These are phyloP conservation scores for Bombyx mandarina DNA, from an alignment of 1,140 invertebrate species.

Conservation along the genomic window DNA sequence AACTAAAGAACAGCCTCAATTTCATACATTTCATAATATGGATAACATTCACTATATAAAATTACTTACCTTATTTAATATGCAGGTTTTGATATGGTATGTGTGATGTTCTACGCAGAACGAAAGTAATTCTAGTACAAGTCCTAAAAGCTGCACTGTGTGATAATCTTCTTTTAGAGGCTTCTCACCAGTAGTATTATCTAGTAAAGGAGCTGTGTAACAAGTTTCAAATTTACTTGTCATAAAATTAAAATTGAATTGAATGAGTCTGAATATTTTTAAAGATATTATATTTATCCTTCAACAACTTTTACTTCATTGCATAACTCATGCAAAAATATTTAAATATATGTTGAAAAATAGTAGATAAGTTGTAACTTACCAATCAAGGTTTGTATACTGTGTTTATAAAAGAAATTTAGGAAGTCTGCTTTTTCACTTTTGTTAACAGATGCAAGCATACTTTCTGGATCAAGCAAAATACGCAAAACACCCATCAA, in stretches of 20 bases:
- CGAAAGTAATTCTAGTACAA: slow-evolving; percentile 96
- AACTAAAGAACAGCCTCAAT: no score
- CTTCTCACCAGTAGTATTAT: slow-evolving; percentile 90
- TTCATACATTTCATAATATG: no score
- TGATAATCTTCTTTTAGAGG: slow-evolving; percentile 93
- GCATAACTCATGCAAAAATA: no score
- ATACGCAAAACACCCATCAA: slow-evolving; percentile 94
- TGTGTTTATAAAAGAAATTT: slow-evolving; percentile 98
- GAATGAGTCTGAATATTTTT: no score
- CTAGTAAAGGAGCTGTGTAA: slow-evolving; percentile 83
- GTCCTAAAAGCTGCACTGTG: slow-evolving; percentile 93
- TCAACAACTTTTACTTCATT: no score
- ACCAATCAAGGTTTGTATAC: slow-evolving; percentile 95
- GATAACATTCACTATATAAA: no score
- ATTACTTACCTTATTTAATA: slow-evolving; percentile 84
- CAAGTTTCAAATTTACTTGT: background rate
- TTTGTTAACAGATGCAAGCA: slow-evolving; percentile 94
- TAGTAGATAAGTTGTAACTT: slow-evolving; percentile 32
- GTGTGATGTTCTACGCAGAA: slow-evolving; percentile 99
- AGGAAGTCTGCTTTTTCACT: slow-evolving; percentile 98
- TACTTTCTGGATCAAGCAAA: slow-evolving; percentile 98
- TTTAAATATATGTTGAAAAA: no score
- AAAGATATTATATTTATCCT: no score
- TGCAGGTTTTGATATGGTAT: slow-evolving; percentile 98
- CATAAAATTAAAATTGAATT: no score